Percentiles rank a stretch among this genome's conserved stretches.
Evolutionary conservation across 2,113 vertebrate species (phyloP).

Genomic region (Centrocercus urophasianus): DNA sequence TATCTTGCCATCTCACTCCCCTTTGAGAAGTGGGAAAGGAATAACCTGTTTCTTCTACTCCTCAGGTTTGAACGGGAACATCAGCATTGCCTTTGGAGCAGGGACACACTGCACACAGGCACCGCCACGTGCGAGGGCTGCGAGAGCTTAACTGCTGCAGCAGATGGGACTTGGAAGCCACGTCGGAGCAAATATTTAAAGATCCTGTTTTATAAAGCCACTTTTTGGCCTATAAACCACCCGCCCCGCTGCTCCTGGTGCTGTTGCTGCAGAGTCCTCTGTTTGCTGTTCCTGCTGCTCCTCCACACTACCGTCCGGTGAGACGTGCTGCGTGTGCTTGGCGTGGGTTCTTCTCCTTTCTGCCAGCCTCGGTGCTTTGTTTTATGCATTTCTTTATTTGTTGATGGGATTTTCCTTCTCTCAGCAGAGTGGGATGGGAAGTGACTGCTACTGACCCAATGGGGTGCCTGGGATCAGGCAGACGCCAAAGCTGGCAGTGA

Average conservation of each 20-base stretch:
- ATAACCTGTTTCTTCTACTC: neutral
- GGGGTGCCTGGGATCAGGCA: neutral
- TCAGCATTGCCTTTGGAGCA: rapidly evolving
- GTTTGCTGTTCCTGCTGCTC: slow-evolving; percentile 3
- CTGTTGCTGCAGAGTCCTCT: neutral
- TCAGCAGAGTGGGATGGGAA: neutral
- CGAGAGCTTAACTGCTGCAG: neutral
- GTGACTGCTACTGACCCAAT: neutral
- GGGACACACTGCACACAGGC: neutral
- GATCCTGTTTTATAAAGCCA: slow-evolving; percentile 39
- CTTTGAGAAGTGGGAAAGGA: neutral
- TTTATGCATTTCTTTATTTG: slow-evolving; percentile 38
- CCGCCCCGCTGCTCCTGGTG: neutral
- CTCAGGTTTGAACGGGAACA: neutral
- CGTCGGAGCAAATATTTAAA: slow-evolving; percentile 67
- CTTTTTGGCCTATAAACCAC: slow-evolving; percentile 34
- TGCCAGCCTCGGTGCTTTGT: neutral
- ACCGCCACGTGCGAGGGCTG: rapidly evolving
- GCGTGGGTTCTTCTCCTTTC: neutral
- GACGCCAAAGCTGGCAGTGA: neutral
- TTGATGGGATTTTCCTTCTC: slow-evolving; percentile 32
- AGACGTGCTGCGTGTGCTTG: neutral
- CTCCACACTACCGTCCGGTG: rapidly evolving
- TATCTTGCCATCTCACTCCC: neutral
- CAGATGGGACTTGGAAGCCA: slow-evolving; percentile 9